Evolutionary conservation across 1,140 invertebrate genomes (phyloP).

Genomic region (Maniola jurtina): DNA sequence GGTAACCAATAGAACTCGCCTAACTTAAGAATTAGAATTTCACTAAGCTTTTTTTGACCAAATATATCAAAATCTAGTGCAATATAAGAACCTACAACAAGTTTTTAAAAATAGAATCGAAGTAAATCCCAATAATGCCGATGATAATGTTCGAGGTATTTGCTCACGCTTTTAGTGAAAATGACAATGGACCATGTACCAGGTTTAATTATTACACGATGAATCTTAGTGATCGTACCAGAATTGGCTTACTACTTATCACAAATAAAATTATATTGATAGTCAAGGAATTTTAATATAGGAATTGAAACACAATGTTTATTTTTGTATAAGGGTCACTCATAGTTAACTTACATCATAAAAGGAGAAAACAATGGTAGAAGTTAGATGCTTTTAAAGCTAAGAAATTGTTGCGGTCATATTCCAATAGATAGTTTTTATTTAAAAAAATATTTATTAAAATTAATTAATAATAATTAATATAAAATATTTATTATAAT

Average conservation of each 20-base stretch:
- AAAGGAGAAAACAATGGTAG: no score
- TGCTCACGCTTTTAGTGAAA: conserved; percentile 44
- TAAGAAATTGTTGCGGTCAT: no score
- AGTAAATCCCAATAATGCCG: conserved; percentile 11
- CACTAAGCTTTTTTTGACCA: conserved; percentile 13
- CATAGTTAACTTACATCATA: no score
- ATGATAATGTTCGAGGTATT: conserved; percentile 44
- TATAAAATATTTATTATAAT: no score
- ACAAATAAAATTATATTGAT: background rate
- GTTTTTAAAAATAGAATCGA: background rate
- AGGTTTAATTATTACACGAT: conserved; percentile 42
- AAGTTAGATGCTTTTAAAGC: no score
- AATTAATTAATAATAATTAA: no score
- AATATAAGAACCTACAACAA: background rate
- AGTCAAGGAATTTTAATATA: background rate
- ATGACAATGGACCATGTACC: conserved; percentile 53
- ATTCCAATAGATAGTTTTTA: no score
- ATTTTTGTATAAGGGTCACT: no score
- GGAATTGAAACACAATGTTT: no score
- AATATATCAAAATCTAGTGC: conserved; percentile 11
- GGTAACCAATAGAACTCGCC: background rate
- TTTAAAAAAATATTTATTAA: no score
- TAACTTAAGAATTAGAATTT: conserved; percentile 5
- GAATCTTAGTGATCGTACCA: conserved; percentile 42
- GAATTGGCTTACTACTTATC: conserved; percentile 46